Conservation (phyloP, 2,113 vertebrate genomes). For the Dermatemys mawii region DNA sequence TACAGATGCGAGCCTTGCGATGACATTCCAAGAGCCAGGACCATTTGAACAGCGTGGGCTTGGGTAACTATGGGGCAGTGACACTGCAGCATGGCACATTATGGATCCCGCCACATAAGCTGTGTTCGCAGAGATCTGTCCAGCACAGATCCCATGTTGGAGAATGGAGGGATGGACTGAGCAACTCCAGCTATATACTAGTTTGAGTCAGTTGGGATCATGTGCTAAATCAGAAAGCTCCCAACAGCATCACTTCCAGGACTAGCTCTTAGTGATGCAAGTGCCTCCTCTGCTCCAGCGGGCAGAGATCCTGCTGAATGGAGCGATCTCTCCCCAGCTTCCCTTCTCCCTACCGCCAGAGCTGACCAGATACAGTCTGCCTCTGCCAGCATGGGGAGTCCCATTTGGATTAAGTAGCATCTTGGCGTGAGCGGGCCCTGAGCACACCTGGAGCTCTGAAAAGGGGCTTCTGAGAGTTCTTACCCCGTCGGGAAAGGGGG, state of each 20-base stretch:
- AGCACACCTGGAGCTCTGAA: not conserved
- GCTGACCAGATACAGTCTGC: not conserved
- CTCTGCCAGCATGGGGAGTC: not conserved
- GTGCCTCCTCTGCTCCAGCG: not conserved
- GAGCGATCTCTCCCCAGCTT: not conserved
- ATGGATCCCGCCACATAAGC: not conserved
- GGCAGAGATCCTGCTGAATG: not conserved
- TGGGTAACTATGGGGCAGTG: not conserved
- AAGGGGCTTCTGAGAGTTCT: conserved; percentile 17
- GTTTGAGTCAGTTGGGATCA: not conserved
- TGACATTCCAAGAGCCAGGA: not conserved
- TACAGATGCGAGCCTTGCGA: not conserved
- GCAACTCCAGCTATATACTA: not conserved
- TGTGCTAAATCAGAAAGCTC: not conserved
- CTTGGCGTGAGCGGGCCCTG: too few relatives aligned
- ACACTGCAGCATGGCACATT: not conserved
- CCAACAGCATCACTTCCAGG: not conserved
- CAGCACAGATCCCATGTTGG: not conserved
- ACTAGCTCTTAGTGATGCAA: not conserved
- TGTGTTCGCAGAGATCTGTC: not conserved
- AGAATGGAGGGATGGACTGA: not conserved
- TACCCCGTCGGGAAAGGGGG: conserved; percentile 91
- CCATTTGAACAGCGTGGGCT: not conserved
- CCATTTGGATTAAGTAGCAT: not conserved
- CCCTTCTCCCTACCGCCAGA: not conserved